Percentiles rank a stretch among this genome's conserved stretches.
Conservation (phyloP, 2,113 vertebrate species). For the Neodontobutis hainanensis region DNA sequence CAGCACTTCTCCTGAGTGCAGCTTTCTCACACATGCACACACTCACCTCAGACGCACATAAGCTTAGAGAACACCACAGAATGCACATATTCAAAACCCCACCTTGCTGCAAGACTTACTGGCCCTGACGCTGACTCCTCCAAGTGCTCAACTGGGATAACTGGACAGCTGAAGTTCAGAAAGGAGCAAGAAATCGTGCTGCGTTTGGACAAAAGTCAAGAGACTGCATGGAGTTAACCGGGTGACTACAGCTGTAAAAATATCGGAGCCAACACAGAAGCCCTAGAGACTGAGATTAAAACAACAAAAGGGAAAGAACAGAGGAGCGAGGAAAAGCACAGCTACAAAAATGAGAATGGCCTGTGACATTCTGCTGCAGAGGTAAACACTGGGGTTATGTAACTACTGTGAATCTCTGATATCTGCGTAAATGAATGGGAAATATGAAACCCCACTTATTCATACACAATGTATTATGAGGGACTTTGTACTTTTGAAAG, state of each 20-base stretch:
- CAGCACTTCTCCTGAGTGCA: slow-evolving; percentile 81
- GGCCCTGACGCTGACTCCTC: slow-evolving; percentile 74
- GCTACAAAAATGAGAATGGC: slow-evolving; percentile 80
- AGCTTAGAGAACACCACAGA: slow-evolving; percentile 60
- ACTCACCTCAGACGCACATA: slow-evolving; percentile 43
- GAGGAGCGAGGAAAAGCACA: slow-evolving; percentile 37
- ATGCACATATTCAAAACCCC: slow-evolving; percentile 73
- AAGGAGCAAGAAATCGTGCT: slow-evolving; percentile 14
- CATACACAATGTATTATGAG: neutral
- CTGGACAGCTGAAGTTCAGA: slow-evolving; percentile 10
- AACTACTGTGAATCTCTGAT: slow-evolving; percentile 30
- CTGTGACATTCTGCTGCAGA: slow-evolving; percentile 88
- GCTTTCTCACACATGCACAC: slow-evolving; percentile 14
- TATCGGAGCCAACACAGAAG: slow-evolving; percentile 12
- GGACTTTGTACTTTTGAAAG: neutral
- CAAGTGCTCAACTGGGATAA: slow-evolving; percentile 82
- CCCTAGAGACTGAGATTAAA: slow-evolving; percentile 30
- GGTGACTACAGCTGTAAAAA: slow-evolving; percentile 10
- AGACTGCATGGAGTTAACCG: slow-evolving; percentile 9
- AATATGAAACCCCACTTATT: neutral
- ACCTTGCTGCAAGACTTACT: slow-evolving; percentile 67
- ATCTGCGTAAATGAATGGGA: slow-evolving; percentile 6
- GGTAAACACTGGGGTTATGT: slow-evolving; percentile 76
- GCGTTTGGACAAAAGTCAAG: slow-evolving; percentile 34
- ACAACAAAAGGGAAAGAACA: slow-evolving; percentile 22